These are phyloP conservation scores for Macquaria australasica DNA, from an alignment of 2,113 vertebrate species.

Conservation along the genomic window DNA sequence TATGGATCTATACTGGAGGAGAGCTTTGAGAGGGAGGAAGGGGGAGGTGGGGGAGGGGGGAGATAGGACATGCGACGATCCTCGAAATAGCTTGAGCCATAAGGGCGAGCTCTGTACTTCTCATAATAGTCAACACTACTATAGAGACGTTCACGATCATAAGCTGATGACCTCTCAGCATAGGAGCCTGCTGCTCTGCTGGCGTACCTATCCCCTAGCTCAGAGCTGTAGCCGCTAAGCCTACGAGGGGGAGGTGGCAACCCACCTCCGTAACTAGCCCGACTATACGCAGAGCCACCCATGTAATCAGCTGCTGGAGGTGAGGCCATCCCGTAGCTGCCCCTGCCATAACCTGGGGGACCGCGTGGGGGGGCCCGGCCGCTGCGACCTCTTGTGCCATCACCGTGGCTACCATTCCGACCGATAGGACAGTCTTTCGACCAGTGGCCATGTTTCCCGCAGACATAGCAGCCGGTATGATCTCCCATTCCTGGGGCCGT, in stretches of 20 bases:
- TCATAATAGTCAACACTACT: conserved; percentile 92
- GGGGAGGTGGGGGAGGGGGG: conserved; percentile 82
- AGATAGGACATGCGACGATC: conserved; percentile 89
- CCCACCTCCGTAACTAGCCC: conserved; percentile 66
- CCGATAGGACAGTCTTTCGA: conserved; percentile 94
- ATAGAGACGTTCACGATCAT: conserved; percentile 69
- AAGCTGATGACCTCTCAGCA: conserved; percentile 66
- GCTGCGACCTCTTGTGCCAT: conserved; percentile 65
- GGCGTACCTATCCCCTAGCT: conserved; percentile 82
- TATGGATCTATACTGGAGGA: conserved; percentile 88
- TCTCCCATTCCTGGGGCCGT: conserved; percentile 97
- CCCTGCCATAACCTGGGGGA: conserved; percentile 73
- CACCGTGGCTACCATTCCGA: conserved; percentile 82
- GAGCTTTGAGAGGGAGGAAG: conserved; percentile 87
- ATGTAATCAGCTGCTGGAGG: conserved; percentile 66
- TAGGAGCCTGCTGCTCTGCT: conserved; percentile 59
- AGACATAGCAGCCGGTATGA: conserved; percentile 96
- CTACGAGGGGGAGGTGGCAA: conserved; percentile 66
- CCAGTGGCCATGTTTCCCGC: conserved; percentile 97
- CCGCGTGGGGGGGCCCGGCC: conserved; percentile 61
- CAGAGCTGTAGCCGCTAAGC: conserved; percentile 68
- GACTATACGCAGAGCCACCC: conserved; percentile 69
- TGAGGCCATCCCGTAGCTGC: conserved; percentile 69
- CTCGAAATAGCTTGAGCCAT: conserved; percentile 88
- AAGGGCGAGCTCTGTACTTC: conserved; percentile 91